Conservation (phyloP, 2,797 vertebrate genomes). For the Cercopithecus petaurista region DNA sequence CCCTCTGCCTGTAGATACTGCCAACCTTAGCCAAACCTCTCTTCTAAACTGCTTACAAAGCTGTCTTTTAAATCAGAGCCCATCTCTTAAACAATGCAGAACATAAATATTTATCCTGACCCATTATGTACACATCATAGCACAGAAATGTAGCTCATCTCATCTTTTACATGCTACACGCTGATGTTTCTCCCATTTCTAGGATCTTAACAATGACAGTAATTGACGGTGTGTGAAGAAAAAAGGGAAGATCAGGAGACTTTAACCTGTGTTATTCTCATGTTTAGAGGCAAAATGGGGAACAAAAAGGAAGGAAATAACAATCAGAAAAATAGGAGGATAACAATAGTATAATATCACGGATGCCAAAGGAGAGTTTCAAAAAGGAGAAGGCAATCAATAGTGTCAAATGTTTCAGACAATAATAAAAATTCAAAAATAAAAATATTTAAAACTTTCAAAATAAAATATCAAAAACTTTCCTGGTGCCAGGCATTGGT, state of each 20-base stretch:
- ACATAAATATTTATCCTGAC: not conserved
- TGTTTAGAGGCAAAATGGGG: not conserved
- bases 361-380: not conserved
- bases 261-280: not conserved
- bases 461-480: not conserved
- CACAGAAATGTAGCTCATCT: not conserved
- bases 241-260: not conserved
- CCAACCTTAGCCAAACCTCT: not conserved
- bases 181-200: not conserved
- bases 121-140: not conserved
- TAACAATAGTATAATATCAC: not conserved
- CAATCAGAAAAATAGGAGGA: not conserved
- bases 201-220: not conserved
- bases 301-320: not conserved
- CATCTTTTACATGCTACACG: not conserved
- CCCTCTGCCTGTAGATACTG: not conserved
- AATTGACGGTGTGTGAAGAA: not conserved
- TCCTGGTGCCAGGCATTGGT: not conserved
- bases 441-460: not conserved
- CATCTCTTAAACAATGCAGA: not conserved
- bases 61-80: not conserved
- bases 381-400: not conserved
- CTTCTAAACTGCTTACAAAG: not conserved
- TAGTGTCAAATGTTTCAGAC: not conserved
- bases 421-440: not conserved